Base-by-base conservation (phyloP, 2,888 invertebrate genomes). In the Phortica okadai region DNA sequence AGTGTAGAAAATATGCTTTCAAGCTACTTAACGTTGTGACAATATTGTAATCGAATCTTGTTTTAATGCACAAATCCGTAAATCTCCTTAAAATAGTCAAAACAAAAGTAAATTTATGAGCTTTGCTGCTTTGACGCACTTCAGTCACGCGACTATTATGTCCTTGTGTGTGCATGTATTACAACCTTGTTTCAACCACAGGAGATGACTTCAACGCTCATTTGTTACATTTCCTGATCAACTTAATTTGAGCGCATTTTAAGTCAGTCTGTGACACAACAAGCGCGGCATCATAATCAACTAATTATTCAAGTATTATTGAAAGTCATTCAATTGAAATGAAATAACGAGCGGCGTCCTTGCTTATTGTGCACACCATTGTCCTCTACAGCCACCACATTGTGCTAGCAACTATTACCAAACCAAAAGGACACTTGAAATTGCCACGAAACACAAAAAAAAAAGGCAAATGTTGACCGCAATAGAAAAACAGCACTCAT, bases 271-370 rank as follows among this genome's bases (percentile, higher is more conserved):
- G 7, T 8, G 14, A 67, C 14, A 6, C 67, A 64, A 16, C 41
- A 3, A 14, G 2, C 50, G 42, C 62, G 83, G 83, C 86, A 78
- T 81, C 80, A 84, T 88, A 83, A 83, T 80, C 58, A 76, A 81
- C 89, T 90, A 90, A 90, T 90, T 90, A 90, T 82, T 86, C 84
- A 82, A 86, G 86, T 89, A 90, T 90, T 90, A 90, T 90, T 80
- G 82, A 84, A 84, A 89, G 70, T 79, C 89, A 89, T 83, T 90
- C 82, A 86, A 84, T 81, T 84, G 90, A 83, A 85, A 88, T 79
- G 79, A 81, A 81, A 85, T 86, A 86, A 85, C 86, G 85, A 87
- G 82, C 74, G 73, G 75, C 56, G 41, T 70, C 66, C 50, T 41
- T 10, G 64, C 21, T 21, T 11, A 4, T 14, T 50, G 14, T 50